phyloP scores from a whole-genome alignment of 2,888 invertebrate genomes.

The Empis livida region DNA sequence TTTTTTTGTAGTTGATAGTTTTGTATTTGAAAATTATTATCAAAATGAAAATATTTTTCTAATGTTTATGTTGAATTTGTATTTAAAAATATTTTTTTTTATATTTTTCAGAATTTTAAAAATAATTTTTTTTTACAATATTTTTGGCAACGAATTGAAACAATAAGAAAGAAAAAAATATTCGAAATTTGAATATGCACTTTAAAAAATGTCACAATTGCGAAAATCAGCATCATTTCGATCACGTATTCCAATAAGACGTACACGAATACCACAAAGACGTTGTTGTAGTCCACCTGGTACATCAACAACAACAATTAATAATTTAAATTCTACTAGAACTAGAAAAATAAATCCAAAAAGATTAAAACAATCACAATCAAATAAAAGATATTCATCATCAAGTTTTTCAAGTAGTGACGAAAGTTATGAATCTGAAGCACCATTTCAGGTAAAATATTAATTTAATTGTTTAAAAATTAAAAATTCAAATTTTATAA shows the following conservation, averaged over 20 bases:
- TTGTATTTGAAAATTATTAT: too few relatives aligned
- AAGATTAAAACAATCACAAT: background rate
- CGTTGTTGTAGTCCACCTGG: constrained; percentile 17
- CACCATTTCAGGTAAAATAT: constrained; percentile 20
- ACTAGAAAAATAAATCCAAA: background rate
- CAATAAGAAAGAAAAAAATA: too few relatives aligned
- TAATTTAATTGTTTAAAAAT: too few relatives aligned
- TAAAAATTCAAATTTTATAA: too few relatives aligned
- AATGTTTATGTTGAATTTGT: too few relatives aligned
- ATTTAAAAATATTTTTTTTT: too few relatives aligned
- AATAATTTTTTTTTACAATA: too few relatives aligned
- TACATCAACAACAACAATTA: background rate
- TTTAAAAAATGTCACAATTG: constrained; percentile 21
- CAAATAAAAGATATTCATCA: constrained; percentile 16
- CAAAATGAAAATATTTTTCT: too few relatives aligned
- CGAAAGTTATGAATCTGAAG: constrained; percentile 23
- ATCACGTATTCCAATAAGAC: constrained; percentile 22
- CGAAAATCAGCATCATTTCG: constrained; percentile 25
- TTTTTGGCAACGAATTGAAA: too few relatives aligned
- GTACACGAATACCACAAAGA: constrained; percentile 16
- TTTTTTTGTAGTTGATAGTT: too few relatives aligned
- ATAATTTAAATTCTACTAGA: background rate
- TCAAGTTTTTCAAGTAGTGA: constrained; percentile 23
- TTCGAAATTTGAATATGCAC: too few relatives aligned
- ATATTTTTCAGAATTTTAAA: too few relatives aligned